A percentile compares a stretch with the other conserved stretches of the same genome.
Conservation (phyloP, 1,140 invertebrate species). For the Hyles vespertilio region DNA sequence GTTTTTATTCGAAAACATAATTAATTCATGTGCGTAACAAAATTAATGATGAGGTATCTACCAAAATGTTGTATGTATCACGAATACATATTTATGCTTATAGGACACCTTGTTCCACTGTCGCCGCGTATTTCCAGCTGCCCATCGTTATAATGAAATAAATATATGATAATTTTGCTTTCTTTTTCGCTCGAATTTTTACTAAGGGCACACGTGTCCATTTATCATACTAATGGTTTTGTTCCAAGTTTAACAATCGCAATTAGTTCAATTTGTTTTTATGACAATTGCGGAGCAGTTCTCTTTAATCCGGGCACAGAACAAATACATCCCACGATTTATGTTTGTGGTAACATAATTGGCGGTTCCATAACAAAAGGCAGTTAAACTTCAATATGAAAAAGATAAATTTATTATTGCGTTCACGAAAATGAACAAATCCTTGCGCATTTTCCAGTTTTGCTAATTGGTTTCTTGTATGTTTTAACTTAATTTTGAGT, state of each 20-base stretch:
- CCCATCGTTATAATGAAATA: too few species aligned
- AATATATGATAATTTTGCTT: too few species aligned
- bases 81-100: too few species aligned
- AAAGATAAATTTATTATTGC: slow-evolving; percentile 16
- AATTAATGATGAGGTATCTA: too few species aligned
- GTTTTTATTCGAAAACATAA: too few species aligned
- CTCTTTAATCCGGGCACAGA: slow-evolving; percentile 21
- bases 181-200: too few species aligned
- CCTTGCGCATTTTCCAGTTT: slow-evolving; percentile 7
- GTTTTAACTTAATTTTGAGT: slow-evolving; percentile 15
- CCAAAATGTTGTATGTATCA: too few species aligned
- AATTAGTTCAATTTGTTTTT: slow-evolving; percentile 11
- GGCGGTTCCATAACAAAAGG: slow-evolving; percentile 10
- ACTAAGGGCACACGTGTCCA: too few species aligned
- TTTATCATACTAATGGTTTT: too few species aligned
- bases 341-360: slow-evolving; percentile 20
- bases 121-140: too few species aligned
- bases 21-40: too few species aligned
- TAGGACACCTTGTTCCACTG: too few species aligned
- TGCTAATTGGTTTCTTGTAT: slow-evolving; percentile 20
- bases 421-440: slow-evolving; percentile 12
- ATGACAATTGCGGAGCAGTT: slow-evolving; percentile 9
- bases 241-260: slow-evolving; percentile 2
- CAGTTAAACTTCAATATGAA: slow-evolving; percentile 16
- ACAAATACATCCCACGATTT: slow-evolving; percentile 20